Base-by-base conservation (phyloP, 1,140 invertebrate species). In the Triops cancriformis region DNA sequence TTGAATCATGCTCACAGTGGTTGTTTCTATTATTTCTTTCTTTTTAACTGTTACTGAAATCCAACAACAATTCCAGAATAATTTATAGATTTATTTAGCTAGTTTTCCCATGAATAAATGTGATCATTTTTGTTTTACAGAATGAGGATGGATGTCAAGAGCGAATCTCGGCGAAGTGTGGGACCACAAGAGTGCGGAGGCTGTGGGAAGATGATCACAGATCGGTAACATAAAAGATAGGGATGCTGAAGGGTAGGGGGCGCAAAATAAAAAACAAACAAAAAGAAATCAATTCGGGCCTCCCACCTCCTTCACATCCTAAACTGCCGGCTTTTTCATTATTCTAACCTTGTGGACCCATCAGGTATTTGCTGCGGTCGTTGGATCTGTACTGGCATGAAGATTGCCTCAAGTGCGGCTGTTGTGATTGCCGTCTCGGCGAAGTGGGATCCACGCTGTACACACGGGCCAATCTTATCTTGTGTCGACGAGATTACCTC, bases 301-400 rank as follows among this genome's bases (percentile, higher is more conserved):
- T 7, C 31, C 31, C 31, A 37, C 31, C 31, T n/a, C n/a, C 31
- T 37, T 2, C 31, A 4, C 31, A 37, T 37, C 31, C 31, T 37
- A 37, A 37, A 37, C 31, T 64, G 0, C 10, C 23, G 6, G 23
- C 23, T 64, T 64, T n/a, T 64, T 64, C 23, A 23, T 64, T n/a
- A 64, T 64, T n/a, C 11, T 4, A 64, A 6, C 14, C 14, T 64
- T 6, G 23, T 64, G 14, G 14, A 18, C 23, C 18, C 18, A 23
- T 18, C 51, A 78, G 77, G 73, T 78, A 73, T 26, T 42, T 78
- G 23, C 73, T 93, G 72, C 92, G 91, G 82, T 92, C 94, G 0
- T 85, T 95, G 82, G 93, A 97, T 82, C 88, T 95, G 83, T 93
- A 90, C 83, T 97, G 95, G 95, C 95, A 97, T 85, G 95, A 97